phyloP scores from a whole-genome alignment of 2,113 vertebrate species.

The Martes martes region DNA sequence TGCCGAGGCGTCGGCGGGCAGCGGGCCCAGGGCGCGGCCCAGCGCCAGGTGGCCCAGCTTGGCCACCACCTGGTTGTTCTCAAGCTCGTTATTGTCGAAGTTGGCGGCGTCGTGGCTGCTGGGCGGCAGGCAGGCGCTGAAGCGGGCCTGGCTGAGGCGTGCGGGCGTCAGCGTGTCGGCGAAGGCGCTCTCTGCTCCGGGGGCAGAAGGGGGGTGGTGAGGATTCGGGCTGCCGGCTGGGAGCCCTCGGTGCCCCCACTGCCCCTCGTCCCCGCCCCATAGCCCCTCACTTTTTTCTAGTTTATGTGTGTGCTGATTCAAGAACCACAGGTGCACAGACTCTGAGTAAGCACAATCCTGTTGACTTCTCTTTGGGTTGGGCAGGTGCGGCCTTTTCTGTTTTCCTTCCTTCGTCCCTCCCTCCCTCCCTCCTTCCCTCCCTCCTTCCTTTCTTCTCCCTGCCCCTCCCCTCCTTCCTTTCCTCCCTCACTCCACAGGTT shows the following conservation, averaged over 20 bases:
- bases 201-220: conserved; percentile 57
- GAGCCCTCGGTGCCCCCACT: fast-evolving
- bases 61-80: conserved; percentile 96
- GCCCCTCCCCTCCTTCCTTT: too few species aligned
- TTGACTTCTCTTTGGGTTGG: neutral
- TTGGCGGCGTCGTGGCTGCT: conserved; percentile 98
- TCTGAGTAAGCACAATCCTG: neutral
- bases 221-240: neutral
- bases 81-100: conserved; percentile 98
- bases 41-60: conserved; percentile 95
- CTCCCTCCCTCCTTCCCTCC: too few species aligned
- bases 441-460: too few species aligned
- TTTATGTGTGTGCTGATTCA: neutral
- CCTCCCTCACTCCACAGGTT: neutral
- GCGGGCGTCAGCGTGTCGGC: conserved; percentile 93
- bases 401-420: fast-evolving
- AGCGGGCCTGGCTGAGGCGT: conserved; percentile 90
- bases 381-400: neutral
- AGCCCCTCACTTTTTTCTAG: fast-evolving
- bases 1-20: conserved; percentile 62
- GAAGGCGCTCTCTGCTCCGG: conserved; percentile 91
- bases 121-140: conserved; percentile 95
- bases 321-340: neutral
- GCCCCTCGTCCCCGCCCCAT: fast-evolving
- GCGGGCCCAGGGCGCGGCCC: conserved; percentile 81